Evolutionary conservation across 1,140 invertebrate species (phyloP), one percentile per base, ranked within the genome.

Genomic region (Eriosoma lanigerum): DNA sequence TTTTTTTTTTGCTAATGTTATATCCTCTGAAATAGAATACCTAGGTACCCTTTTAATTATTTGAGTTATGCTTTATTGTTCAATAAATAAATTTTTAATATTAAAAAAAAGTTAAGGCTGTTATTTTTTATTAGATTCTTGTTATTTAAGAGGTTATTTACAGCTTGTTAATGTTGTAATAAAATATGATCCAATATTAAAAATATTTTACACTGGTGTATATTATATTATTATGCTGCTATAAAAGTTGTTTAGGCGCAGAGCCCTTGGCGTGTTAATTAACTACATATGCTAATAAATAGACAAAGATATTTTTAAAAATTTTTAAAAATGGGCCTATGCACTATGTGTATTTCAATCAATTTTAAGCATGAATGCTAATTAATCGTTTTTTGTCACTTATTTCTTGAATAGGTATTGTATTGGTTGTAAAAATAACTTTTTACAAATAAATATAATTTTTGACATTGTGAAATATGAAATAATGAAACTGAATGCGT

Each of bases 221-320:
- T 12, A n/a, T n/a, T n/a, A n/a, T n/a, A n/a, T n/a, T n/a, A n/a
- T n/a, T 44, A 12, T 4, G 5, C 8, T 1, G 38, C 24, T 4
- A 26, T 70, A 50, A 70, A 70, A 70, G n/a, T 70, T 8, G 46
- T 70, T 70, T n/a, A 26, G 15, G 24, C n/a, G n/a, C 21, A 24
- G 19, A 44, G 62, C 44, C 1, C 3, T 21, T 38, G 62, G 62
- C 44, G 13, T 70, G 44, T 48, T 70, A 48, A 70, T 70, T 44
- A 48, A 24, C 21, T 70, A 17, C 21, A 24, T 48, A 46, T 24
- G 66, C 21, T 12, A 24, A 70, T 70, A 66, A 12, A 13, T 17
- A 13, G 44, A 13, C 46, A 6, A 24, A 48, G n/a, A 70, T 70
- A 70, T 48, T 48, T 70, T 26, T 70, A 70, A n/a, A n/a, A n/a